Conservation (phyloP, 30 jellyfish, hydroid and myxozoan genomes). For the Morbakka virulenta region DNA sequence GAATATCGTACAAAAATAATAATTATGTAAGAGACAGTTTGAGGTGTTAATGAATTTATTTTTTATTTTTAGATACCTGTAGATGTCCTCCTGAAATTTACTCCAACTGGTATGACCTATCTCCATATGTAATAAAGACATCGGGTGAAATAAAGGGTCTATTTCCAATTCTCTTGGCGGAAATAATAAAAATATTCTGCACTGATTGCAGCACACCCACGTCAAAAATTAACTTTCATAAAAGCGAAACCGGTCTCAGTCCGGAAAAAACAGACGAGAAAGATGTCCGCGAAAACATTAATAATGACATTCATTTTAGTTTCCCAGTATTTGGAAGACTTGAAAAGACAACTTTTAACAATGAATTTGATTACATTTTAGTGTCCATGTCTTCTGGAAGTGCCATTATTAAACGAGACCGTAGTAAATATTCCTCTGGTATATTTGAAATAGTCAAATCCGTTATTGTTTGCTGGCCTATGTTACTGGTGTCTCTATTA, state of each 20-base stretch:
- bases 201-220: constrained; percentile 28
- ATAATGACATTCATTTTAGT: constrained; percentile 43
- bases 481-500: constrained; percentile 22
- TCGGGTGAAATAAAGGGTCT: constrained; percentile 19
- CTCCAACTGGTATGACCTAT: constrained; percentile 33
- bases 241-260: constrained; percentile 44
- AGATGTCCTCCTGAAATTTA: constrained; percentile 52
- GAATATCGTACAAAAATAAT: no score
- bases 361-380: constrained; percentile 20
- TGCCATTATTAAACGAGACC: constrained; percentile 46
- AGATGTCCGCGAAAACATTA: constrained; percentile 37
- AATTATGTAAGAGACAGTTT: background rate
- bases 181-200: constrained; percentile 43
- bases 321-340: constrained; percentile 63
- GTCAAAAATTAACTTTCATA: background rate
- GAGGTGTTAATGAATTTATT: background rate
- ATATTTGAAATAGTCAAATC: constrained; percentile 24
- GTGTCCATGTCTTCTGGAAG: constrained; percentile 58
- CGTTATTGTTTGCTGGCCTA: constrained; percentile 58
- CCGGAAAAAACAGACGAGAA: constrained; percentile 46
- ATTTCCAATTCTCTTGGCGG: constrained; percentile 32
- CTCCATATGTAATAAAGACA: constrained; percentile 43
- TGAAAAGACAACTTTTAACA: constrained; percentile 27
- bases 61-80: constrained; percentile 35
- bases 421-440: constrained; percentile 22